Base-by-base conservation (phyloP, 2,113 vertebrate genomes). In the Microtus pennsylvanicus region DNA sequence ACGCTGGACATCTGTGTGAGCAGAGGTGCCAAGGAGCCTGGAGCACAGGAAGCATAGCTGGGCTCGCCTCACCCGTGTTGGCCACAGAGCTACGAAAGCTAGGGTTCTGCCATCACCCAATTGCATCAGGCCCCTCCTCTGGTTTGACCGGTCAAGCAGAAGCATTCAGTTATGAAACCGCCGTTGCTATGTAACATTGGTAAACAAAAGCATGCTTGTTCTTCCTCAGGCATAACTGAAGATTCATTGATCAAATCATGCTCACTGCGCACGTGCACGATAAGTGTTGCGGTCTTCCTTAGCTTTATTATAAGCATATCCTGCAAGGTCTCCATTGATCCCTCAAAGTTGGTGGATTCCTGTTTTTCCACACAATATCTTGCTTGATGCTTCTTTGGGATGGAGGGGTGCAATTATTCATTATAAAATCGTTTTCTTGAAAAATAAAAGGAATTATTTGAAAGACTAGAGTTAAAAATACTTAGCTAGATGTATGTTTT, bases 261-360 rank as follows among this genome's bases (percentile, higher is more conserved):
- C 33, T n/a, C 63, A 70, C 26, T 70, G 65, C 45, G 45, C 85
- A 87, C n/a, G 85, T n/a, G 45, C 19, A 70, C 0, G 8, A 16
- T 35, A 12, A 67, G 10, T 33, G 11, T 47, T 1, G 35, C 0
- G 9, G 0, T 21, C 30, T 24, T 47, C 16, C 19, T 45, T 10
- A 9, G 30, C 22, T 47, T 33, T 45, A 42, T 8, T 17, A 5
- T 2, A 19, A 19, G 17, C 28, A 69, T 87, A 50, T 7, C 63
- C 7, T 4, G 5, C 9, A 69, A 69, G 19, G 19, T 28, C 26
- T 65, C 22, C 50, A 52, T 52, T 52, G 50, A 52, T 52, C 12
- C 50, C 50, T 13, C 50, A 52, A 52, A 52, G 50, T 52, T 52
- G 50, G 50, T 52, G 50, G 50, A 52, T 52, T 52, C 50, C 50